These are phyloP conservation scores for Lates japonicus DNA, from an alignment of 2,797 vertebrate genomes.

Conservation along the genomic window DNA sequence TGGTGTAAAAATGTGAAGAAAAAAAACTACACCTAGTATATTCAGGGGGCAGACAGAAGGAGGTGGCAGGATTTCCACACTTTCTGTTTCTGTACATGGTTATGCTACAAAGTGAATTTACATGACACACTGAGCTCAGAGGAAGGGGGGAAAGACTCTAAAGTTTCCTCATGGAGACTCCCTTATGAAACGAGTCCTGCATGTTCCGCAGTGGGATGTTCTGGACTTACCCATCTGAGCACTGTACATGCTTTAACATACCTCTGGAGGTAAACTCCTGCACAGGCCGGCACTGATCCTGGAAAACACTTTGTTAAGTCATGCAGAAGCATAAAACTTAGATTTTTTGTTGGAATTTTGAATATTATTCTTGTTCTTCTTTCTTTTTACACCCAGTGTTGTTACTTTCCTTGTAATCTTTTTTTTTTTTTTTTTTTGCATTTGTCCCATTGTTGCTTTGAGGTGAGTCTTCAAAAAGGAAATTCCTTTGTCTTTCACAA, in stretches of 20 bases:
- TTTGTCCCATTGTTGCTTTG: background rate
- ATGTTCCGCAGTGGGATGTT: slow-evolving; percentile 26
- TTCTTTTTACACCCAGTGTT: background rate
- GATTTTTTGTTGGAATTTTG: slow-evolving; percentile 30
- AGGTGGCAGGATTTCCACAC: slow-evolving; percentile 25
- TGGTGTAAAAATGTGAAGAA: background rate
- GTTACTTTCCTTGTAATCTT: slow-evolving; percentile 17
- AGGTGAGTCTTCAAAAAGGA: slow-evolving; percentile 27
- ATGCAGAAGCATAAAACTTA: background rate
- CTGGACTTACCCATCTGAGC: slow-evolving; percentile 56
- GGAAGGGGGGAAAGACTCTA: slow-evolving; percentile 33
- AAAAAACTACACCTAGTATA: background rate
- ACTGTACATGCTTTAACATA: slow-evolving; percentile 10
- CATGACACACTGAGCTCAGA: background rate
- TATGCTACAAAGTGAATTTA: background rate
- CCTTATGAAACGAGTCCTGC: slow-evolving; percentile 50
- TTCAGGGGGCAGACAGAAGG: background rate
- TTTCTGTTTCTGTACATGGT: background rate
- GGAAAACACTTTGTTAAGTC: slow-evolving; percentile 33
- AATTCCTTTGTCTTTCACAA: slow-evolving; percentile 59
- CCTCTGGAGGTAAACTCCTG: slow-evolving; percentile 32
- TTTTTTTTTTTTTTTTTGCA: background rate
- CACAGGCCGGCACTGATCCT: slow-evolving; percentile 7
- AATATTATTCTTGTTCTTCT: background rate
- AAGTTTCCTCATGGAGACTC: slow-evolving; percentile 67